Evolutionary conservation across 2,113 vertebrate species (phyloP), one percentile per base, ranked within the genome.

Genomic region (Pandion haliaetus): DNA sequence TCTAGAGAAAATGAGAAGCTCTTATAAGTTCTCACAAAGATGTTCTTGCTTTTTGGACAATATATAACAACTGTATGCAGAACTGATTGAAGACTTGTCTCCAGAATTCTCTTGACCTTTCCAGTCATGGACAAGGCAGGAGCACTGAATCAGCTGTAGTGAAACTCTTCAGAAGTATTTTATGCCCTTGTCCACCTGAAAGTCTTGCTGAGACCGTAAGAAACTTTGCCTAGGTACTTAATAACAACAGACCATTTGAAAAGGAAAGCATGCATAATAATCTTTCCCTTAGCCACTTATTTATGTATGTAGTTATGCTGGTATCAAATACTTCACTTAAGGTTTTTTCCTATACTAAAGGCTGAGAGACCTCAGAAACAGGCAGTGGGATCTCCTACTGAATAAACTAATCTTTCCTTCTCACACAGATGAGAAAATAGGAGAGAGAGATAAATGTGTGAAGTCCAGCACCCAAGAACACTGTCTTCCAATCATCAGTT

Each of bases 401-500:
- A 50, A 20, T 34, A 82, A 83, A 61, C 2, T 55, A 25, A 40
- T 38, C 3, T 66, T 79, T 86, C 5, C 8, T 15, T 81, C 20
- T 65, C 32, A 42, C 12, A 59, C 7, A n/a, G 10, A 13, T 54
- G 38, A 38, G 32, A 78, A 86, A 93, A 92, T 2, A 61, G 5
- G 14, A 82, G 18, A 66, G 17, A 52, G 8, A 47, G 1, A 54
- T 34, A 50, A 17, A 63, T 63, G 5, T 36, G 12, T 62, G 21
- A 78, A 67, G 25, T 34, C 3, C n/a, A 55, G 17, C 15, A 54
- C 6, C 2, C 17, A 50, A 50, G 14, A 74, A 24, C 18, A 66
- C 9, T 49, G 9, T 32, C 23, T 42, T 66, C 12, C 17, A 52
- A 2, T 23, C 19, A 29, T 2, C 1, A 1, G 1, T 69, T 73